Evolutionary conservation across 2,888 invertebrate species (phyloP).

Genomic region (Ctena decussata): DNA sequence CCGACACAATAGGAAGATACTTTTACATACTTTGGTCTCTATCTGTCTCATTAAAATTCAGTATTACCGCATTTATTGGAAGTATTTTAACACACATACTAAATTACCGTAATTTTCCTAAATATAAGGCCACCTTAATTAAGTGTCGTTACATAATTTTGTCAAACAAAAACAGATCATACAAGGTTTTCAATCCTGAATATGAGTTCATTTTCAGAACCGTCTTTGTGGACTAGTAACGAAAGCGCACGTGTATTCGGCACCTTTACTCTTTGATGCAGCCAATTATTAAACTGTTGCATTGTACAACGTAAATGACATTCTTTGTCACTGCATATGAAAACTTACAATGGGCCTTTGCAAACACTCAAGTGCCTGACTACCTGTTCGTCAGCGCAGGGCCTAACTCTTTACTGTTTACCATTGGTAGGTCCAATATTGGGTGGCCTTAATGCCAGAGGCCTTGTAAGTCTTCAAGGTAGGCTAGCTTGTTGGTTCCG

Average conservation of each 20-base stretch:
- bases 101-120: neutral
- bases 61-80: neutral
- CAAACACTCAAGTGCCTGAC: no score
- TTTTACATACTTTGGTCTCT: neutral
- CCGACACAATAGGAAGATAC: neutral
- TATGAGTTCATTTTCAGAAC: neutral
- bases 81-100: neutral
- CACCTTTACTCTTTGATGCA: no score
- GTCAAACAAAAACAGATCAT: neutral
- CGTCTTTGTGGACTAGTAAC: neutral
- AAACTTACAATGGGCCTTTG: no score
- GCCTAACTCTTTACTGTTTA: no score
- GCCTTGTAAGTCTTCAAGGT: no score
- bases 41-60: neutral
- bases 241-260: neutral
- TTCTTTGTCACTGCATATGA: no score
- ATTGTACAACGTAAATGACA: no score
- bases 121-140: neutral
- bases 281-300: no score
- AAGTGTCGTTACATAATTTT: neutral
- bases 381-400: no score
- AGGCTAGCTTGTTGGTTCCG: no score
- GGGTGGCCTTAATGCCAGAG: no score
- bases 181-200: neutral
- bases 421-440: no score